A percentile compares a stretch with the other conserved stretches of the same genome.
Evolutionary conservation across 2,888 invertebrate genomes (phyloP).

Genomic region (Drosophila tripunctata): DNA sequence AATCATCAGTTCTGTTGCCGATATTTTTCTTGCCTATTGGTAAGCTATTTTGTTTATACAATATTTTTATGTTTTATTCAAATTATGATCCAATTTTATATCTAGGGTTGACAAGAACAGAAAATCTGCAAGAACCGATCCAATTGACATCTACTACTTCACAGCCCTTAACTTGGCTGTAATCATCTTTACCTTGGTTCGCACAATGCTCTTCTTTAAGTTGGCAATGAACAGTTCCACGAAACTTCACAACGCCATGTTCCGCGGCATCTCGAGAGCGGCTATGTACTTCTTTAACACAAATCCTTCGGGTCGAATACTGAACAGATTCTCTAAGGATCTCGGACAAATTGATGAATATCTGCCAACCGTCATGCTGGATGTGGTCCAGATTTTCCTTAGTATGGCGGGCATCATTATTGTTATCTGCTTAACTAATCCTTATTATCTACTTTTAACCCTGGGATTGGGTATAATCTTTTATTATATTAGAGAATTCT

Average conservation of each 20-base stretch:
- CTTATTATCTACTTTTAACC: constrained; percentile 89
- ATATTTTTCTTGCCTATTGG: constrained; percentile 92
- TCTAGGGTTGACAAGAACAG: constrained; percentile 70
- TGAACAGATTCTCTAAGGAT: constrained; percentile 96
- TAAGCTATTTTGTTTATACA: constrained; percentile 19
- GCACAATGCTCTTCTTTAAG: constrained; percentile 85
- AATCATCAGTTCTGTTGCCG: constrained; percentile 89
- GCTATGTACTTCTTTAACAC: constrained; percentile 94
- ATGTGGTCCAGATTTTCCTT: constrained; percentile 88
- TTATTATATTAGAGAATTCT: constrained; percentile 90
- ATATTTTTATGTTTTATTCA: no score
- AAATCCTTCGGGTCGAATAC: constrained; percentile 92
- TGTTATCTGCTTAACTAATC: constrained; percentile 91
- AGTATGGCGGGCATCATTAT: constrained; percentile 91
- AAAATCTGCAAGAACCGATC: constrained; percentile 34
- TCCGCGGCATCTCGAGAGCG: constrained; percentile 90
- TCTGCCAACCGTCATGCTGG: constrained; percentile 83
- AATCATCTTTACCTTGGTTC: constrained; percentile 79
- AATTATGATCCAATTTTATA: background rate
- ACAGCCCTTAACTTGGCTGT: constrained; percentile 84
- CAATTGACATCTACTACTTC: constrained; percentile 84
- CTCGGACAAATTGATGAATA: constrained; percentile 87
- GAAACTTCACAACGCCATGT: constrained; percentile 93
- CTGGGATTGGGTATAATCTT: constrained; percentile 89
- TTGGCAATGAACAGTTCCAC: constrained; percentile 90